These are phyloP conservation scores for Agrochola lota DNA, from an alignment of 2,888 invertebrate genomes.

Conservation along the genomic window DNA sequence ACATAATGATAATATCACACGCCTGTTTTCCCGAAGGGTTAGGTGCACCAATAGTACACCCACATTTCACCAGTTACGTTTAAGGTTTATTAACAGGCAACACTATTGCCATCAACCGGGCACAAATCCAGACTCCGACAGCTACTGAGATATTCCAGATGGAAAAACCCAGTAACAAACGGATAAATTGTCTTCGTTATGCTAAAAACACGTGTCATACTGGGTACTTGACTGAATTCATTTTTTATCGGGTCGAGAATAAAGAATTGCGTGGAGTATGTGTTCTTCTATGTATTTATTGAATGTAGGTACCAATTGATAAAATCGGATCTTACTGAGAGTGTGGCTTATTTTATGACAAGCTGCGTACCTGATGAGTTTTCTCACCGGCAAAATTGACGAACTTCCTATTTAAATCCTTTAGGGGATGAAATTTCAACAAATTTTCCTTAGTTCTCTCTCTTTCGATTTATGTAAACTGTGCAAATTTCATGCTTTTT, in stretches of 20 bases:
- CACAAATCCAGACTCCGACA: background rate
- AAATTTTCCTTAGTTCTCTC: too few species aligned
- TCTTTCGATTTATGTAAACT: too few species aligned
- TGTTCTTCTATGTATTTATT: background rate
- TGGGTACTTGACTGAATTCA: background rate
- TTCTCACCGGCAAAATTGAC: too few species aligned
- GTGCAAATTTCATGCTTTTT: too few species aligned
- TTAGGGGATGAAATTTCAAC: too few species aligned
- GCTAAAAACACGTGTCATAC: constrained; percentile 38
- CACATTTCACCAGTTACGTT: background rate
- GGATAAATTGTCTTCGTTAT: constrained; percentile 62
- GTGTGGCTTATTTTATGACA: too few species aligned
- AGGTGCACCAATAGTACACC: background rate
- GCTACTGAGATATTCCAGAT: background rate
- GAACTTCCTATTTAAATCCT: too few species aligned
- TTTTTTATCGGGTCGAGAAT: constrained; percentile 7
- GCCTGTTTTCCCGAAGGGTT: background rate
- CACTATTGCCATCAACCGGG: background rate
- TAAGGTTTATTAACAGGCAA: too few species aligned
- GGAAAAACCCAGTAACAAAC: constrained; percentile 2
- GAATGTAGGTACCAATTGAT: background rate
- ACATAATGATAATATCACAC: too few species aligned
- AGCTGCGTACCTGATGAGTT: too few species aligned
- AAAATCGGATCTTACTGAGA: background rate
- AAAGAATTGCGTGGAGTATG: background rate